Percentiles rank a stretch among this genome's conserved stretches.
phyloP scores from a whole-genome alignment of 2,113 vertebrate species.

The Oxygymnocypris stewartii region DNA sequence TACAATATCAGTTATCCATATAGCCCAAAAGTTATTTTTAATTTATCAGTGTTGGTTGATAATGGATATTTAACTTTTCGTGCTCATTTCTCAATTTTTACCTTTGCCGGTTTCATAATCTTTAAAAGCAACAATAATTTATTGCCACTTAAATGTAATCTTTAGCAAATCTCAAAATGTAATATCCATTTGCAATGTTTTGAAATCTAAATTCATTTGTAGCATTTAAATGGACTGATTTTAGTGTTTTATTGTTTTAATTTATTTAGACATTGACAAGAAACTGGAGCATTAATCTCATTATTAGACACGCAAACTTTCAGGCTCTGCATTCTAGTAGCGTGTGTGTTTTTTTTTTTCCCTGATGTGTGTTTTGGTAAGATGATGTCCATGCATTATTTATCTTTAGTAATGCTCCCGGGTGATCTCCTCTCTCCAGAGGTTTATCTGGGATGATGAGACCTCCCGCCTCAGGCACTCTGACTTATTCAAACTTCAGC shows the following conservation, averaged over 20 bases:
- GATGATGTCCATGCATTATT: constrained; percentile 29
- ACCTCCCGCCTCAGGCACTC: constrained; percentile 38
- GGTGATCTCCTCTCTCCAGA: constrained; percentile 31
- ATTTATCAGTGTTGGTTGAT: neutral
- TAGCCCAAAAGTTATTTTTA: neutral
- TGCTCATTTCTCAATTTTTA: neutral
- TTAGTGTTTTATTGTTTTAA: neutral
- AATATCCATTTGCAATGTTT: neutral
- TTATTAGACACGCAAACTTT: neutral
- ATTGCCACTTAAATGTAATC: neutral
- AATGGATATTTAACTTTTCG: neutral
- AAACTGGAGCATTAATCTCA: neutral
- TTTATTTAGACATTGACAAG: neutral
- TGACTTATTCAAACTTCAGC: constrained; percentile 61
- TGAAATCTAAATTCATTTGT: neutral
- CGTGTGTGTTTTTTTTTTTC: neutral
- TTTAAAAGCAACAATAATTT: neutral
- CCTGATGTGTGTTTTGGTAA: constrained; percentile 10
- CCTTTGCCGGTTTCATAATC: neutral
- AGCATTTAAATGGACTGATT: neutral
- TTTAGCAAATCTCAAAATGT: neutral
- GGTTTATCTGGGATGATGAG: constrained; percentile 60
- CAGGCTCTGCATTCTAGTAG: neutral
- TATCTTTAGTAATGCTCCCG: constrained; percentile 23
- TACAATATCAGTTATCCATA: neutral